Base-by-base conservation (phyloP, 2,888 invertebrate genomes). In the Biston stratarius region DNA sequence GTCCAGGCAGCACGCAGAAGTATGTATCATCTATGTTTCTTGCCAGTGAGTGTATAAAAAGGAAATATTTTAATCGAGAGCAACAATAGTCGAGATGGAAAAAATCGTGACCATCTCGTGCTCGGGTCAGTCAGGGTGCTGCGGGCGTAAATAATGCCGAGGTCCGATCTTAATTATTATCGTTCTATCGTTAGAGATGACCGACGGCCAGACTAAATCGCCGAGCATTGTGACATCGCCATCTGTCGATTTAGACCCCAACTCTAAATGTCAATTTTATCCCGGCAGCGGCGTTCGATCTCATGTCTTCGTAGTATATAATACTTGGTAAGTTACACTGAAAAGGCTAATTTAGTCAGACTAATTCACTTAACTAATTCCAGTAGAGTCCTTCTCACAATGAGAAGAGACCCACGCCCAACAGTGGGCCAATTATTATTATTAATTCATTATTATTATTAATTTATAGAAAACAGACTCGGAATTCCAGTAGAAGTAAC, bases 131-230 rank as follows among this genome's bases (percentile, higher is more conserved):
- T 79, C 87, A 83, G 86, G 88, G 88, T 84, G 91, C 92, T 90
- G 84, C 89, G 84, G 92, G 92, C 92, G 91, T 91, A 92, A 92
- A 91, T 93, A 92, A 91, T 91, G 86, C 89, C 85, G 87, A 86
- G 86, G 90, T 87, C 91, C 86, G 85, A 92, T 91, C 92, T 92
- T 93, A 93, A 93, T 92, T 93, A 93, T 92, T 93, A 93, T 92
- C 92, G 89, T 85, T 85, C 89, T 87, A 93, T 93, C 92, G 91
- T 91, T 91, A 91, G 91, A 91, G 89, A 91, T 91, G 90, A 91
- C 90, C 91, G 89, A 89, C 87, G 88, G 89, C 84, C 85, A 84
- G 82, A 82, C 89, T 89, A 90, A 91, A 90, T 89, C 90, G 84
- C 89, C 88, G 86, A 87, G 48, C 45, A 83, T 90, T 89, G 90